phyloP scores from a whole-genome alignment of 1,140 invertebrate species.

The Calephelis virginiensis region DNA sequence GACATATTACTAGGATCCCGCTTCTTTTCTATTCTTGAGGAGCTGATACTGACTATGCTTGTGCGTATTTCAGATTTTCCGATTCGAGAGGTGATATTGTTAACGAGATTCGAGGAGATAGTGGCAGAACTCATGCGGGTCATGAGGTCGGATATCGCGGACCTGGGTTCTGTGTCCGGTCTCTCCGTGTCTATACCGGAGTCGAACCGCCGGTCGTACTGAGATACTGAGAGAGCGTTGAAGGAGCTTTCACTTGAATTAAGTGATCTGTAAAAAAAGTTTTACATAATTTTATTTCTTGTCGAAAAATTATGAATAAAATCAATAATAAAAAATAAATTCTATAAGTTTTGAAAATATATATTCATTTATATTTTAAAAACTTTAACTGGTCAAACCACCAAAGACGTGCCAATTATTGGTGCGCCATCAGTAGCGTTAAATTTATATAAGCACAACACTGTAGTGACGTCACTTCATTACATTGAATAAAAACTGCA shows the following conservation, averaged over 20 bases:
- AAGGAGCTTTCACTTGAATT: conserved; percentile 71
- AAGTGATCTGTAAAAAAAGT: conserved; percentile 41
- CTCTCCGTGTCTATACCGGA: conserved; percentile 50
- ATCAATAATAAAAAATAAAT: too few species aligned
- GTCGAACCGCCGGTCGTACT: conserved; percentile 62
- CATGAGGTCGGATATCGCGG: conserved; percentile 60
- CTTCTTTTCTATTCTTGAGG: conserved; percentile 64
- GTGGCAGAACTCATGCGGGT: conserved; percentile 61
- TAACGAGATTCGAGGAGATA: conserved; percentile 57
- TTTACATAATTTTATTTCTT: too few species aligned
- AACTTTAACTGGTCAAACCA: too few species aligned
- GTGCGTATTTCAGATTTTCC: conserved; percentile 67
- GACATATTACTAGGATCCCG: conserved; percentile 62
- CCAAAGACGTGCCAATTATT: too few species aligned
- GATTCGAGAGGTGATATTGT: conserved; percentile 52
- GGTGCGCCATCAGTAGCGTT: too few species aligned
- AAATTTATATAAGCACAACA: too few species aligned
- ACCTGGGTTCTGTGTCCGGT: conserved; percentile 44
- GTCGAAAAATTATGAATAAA: too few species aligned
- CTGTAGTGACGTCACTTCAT: too few species aligned
- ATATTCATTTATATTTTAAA: too few species aligned
- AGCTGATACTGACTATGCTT: conserved; percentile 70
- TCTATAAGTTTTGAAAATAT: too few species aligned
- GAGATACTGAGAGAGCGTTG: conserved; percentile 62
- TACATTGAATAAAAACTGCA: too few species aligned